A percentile compares a stretch with the other conserved stretches of the same genome.
phyloP scores from a whole-genome alignment of 2,888 invertebrate genomes.

The Steinernema hermaphroditum region DNA sequence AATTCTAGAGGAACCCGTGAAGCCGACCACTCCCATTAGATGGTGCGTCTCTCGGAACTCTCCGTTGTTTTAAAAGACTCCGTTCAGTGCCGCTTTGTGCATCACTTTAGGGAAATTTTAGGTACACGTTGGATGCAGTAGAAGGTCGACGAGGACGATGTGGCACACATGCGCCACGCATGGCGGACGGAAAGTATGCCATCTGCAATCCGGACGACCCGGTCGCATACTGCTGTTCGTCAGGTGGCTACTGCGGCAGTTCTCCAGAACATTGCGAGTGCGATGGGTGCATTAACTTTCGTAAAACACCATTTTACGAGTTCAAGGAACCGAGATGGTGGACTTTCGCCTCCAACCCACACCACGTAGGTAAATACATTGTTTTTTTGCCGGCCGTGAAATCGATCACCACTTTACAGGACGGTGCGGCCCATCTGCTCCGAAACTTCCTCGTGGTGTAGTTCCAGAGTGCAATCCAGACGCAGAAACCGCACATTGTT shows the following conservation, averaged over 20 bases:
- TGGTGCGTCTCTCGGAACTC: too few relatives aligned
- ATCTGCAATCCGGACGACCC: conserved; percentile 61
- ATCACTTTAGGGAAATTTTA: conserved; percentile 27
- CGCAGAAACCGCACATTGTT: conserved; percentile 44
- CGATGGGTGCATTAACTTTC: conserved; percentile 59
- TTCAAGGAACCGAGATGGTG: conserved; percentile 57
- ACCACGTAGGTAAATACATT: conserved; percentile 55
- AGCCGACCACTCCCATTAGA: conserved; percentile 46
- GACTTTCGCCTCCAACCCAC: conserved; percentile 56
- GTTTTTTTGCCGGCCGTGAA: too few relatives aligned
- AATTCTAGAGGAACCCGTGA: conserved; percentile 58
- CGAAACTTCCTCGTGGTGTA: conserved; percentile 50
- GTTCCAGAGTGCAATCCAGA: conserved; percentile 58
- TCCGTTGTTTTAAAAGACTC: background rate
- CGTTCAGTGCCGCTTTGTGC: background rate
- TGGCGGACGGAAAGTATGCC: conserved; percentile 46
- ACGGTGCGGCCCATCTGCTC: conserved; percentile 58
- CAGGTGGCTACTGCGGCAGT: conserved; percentile 60
- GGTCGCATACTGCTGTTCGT: conserved; percentile 57
- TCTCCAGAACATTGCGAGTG: conserved; percentile 62
- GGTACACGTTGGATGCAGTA: conserved; percentile 58
- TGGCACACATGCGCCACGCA: conserved; percentile 51
- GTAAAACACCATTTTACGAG: conserved; percentile 48
- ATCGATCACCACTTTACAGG: too few relatives aligned
- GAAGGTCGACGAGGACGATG: conserved; percentile 61